A percentile compares a stretch with the other conserved stretches of the same genome.
Evolutionary conservation across 2,888 invertebrate species (phyloP).

Genomic region (Petrophora chlorosata): DNA sequence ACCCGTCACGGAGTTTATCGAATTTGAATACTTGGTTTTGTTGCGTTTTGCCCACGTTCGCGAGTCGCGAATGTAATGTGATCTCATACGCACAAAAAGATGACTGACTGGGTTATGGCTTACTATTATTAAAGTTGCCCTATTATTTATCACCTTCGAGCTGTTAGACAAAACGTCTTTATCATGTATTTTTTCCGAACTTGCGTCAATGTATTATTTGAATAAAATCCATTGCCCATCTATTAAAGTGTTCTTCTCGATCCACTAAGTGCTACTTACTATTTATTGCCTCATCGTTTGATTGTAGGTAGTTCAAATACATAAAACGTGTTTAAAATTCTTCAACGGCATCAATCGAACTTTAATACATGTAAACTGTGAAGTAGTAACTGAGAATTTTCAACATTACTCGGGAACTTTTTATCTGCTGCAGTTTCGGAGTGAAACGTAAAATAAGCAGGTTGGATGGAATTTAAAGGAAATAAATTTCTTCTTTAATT

Average conservation of each 20-base stretch:
- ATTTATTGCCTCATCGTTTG: too few relatives aligned
- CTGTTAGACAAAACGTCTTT: not conserved
- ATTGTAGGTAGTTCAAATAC: too few relatives aligned
- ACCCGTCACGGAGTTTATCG: slow-evolving; percentile 59
- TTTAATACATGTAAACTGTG: slow-evolving; percentile 10
- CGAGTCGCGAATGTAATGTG: slow-evolving; percentile 41
- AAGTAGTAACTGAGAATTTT: slow-evolving; percentile 10
- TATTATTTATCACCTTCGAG: not conserved
- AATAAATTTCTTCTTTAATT: too few relatives aligned
- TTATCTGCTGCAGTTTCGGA: not conserved
- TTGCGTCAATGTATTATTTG: too few relatives aligned
- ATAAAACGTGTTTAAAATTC: not conserved
- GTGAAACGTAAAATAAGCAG: not conserved
- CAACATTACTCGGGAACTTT: not conserved
- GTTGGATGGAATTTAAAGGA: not conserved
- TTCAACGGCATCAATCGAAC: not conserved
- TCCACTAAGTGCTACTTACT: too few relatives aligned
- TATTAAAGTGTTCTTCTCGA: too few relatives aligned
- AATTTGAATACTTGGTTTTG: slow-evolving; percentile 40
- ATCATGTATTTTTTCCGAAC: not conserved
- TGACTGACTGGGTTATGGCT: not conserved
- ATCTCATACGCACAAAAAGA: slow-evolving; percentile 28
- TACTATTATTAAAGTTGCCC: too few relatives aligned
- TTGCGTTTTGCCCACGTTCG: slow-evolving; percentile 38
- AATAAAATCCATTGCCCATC: too few relatives aligned